Percentiles rank a stretch among this genome's conserved stretches.
Evolutionary conservation across 2,113 vertebrate genomes (phyloP).

Genomic region (Pyxicephalus adspersus): DNA sequence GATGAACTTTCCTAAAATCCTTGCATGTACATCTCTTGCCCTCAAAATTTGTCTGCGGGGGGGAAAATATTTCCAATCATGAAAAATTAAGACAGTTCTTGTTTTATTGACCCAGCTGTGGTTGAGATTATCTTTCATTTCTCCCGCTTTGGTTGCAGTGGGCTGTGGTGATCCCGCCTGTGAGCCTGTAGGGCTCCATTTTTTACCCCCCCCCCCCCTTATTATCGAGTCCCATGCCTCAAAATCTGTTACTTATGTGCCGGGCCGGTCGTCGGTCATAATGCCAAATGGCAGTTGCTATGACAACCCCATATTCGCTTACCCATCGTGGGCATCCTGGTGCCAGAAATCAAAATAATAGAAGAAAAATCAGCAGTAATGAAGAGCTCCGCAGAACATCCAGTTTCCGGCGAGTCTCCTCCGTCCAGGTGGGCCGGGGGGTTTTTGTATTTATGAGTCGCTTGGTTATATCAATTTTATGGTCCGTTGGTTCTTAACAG

Average conservation of each 20-base stretch:
- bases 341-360: constrained; percentile 37
- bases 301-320: not conserved
- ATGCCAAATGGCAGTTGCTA: constrained; percentile 17
- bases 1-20: too few relatives aligned
- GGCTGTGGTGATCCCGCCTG: not conserved
- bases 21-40: too few relatives aligned
- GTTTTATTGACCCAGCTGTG: too few relatives aligned
- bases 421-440: not conserved
- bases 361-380: constrained; percentile 25
- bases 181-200: not conserved
- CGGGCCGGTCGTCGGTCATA: not conserved
- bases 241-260: constrained; percentile 1
- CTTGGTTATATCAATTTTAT: not conserved
- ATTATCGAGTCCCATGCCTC: not conserved
- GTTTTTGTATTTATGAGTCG: not conserved
- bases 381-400: constrained; percentile 2
- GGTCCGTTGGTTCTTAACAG: not conserved
- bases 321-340: constrained; percentile 8
- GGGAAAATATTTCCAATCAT: too few relatives aligned
- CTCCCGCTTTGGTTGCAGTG: not conserved
- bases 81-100: too few relatives aligned
- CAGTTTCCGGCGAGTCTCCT: not conserved
- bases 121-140: not conserved
- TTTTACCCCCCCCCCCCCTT: not conserved
- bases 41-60: too few relatives aligned